Evolutionary conservation across 2,888 invertebrate species (phyloP).

Genomic region (Dryomyza anilis): DNA sequence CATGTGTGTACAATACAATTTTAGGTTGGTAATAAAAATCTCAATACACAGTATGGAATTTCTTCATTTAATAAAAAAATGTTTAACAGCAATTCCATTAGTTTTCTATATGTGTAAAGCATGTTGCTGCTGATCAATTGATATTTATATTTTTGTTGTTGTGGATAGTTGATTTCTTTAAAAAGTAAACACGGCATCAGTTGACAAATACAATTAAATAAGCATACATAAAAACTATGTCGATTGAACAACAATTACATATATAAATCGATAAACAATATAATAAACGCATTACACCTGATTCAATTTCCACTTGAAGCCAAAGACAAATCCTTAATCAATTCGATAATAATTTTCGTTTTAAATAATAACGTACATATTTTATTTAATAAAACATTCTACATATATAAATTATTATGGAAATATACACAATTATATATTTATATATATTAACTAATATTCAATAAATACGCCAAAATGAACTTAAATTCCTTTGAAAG

Average conservation of each 20-base stretch:
- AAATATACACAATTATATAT: constrained; percentile 24
- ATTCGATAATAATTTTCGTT: too few species aligned
- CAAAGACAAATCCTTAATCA: constrained; percentile 4
- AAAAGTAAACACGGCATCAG: too few species aligned
- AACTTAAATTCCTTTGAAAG: constrained; percentile 1
- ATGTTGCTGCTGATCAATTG: too few species aligned
- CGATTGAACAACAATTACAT: background rate
- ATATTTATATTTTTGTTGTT: too few species aligned
- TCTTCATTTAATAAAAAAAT: too few species aligned
- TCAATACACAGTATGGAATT: too few species aligned
- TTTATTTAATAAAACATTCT: constrained; percentile 26
- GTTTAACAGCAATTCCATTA: too few species aligned
- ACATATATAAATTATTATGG: constrained; percentile 17
- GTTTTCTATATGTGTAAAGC: too few species aligned
- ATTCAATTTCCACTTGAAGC: background rate
- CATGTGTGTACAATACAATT: too few species aligned
- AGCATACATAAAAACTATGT: constrained; percentile 1
- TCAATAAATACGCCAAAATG: constrained; percentile 14
- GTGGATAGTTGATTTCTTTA: too few species aligned
- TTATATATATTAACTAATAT: constrained; percentile 10
- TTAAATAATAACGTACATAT: constrained; percentile 16
- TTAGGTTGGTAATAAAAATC: too few species aligned
- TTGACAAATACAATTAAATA: background rate
- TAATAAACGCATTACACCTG: constrained; percentile 13
- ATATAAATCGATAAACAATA: background rate